phyloP scores from a whole-genome alignment of 2,113 vertebrate species.

The Uropsilus gracilis region DNA sequence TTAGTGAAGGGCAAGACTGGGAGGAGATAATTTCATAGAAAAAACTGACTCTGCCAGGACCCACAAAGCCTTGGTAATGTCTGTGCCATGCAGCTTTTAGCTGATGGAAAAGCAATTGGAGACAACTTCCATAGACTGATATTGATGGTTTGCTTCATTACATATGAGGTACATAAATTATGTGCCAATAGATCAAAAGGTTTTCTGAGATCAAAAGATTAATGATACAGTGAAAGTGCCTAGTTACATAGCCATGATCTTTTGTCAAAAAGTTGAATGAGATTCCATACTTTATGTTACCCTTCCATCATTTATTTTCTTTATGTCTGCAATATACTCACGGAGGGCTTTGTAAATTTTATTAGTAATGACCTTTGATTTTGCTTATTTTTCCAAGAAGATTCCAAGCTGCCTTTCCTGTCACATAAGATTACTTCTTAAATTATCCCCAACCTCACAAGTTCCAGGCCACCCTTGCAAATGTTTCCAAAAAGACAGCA shows the following conservation, averaged over 20 bases:
- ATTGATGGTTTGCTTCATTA: background rate
- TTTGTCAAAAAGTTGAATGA: background rate
- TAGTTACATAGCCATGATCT: background rate
- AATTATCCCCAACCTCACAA: background rate
- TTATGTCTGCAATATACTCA: background rate
- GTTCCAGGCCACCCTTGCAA: background rate
- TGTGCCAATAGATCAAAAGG: background rate
- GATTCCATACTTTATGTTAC: background rate
- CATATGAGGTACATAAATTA: background rate
- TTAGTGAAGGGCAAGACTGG: background rate
- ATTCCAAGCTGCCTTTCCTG: constrained; percentile 16
- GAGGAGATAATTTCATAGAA: background rate
- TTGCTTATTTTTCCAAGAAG: constrained; percentile 56
- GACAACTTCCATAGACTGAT: background rate
- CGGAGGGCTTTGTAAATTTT: background rate
- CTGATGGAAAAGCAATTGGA: background rate
- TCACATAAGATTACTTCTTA: background rate
- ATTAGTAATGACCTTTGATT: background rate
- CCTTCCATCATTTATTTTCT: background rate
- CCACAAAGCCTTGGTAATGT: background rate
- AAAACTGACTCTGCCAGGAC: background rate
- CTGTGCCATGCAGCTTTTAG: background rate
- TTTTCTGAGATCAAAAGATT: background rate
- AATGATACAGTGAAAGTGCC: background rate
- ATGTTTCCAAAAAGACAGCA: constrained; percentile 33